Evolutionary conservation across 2,888 invertebrate genomes (phyloP), one percentile per base, ranked within the genome.

Genomic region (Limnephilus marmoratus): DNA sequence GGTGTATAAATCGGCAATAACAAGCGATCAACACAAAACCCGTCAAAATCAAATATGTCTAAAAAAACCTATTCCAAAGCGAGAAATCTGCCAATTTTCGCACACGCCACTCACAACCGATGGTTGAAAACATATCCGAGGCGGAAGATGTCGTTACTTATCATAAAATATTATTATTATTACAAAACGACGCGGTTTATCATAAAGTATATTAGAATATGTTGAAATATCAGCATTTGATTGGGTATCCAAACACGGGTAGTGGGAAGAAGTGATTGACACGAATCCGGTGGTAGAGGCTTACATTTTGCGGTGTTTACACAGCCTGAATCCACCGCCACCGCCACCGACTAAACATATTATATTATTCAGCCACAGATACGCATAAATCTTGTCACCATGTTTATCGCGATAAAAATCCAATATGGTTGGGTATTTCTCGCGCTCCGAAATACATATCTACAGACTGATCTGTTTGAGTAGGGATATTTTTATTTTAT

Each of bases 361-460:
- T 53, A 53, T 53, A 18, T 68, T 68, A 68, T 68, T n/a, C 68
- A 68, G 68, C 82, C 29, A 82, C 82, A 82, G 41, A 85, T 85
- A 85, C 37, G 85, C 85, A 85, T 85, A 85, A 85, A 85, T 85
- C 85, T 85, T 37, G n/a, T 85, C 41, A 82, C 85, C n/a, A 31
- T 24, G 45, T 85, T 41, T 41, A 85, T 37, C 37, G 15, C 82
- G 82, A 82, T 82, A 82, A 85, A 29, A 85, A 85, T 85, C 85
- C 85, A 37, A 41, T 41, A 85, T n/a, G 37, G n/a, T 13, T 24
- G 37, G 24, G 4, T n/a, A 37, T 85, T 85, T 85, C 45, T 41
- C 31, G 31, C 82, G 13, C 34, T 82, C 34, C 24, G n/a, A 68
- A 68, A 68, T 68, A 18, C 68, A 68, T 4, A 24, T 68, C 68